Base-by-base conservation (phyloP, 2,888 invertebrate species). In the Noctua pronuba region DNA sequence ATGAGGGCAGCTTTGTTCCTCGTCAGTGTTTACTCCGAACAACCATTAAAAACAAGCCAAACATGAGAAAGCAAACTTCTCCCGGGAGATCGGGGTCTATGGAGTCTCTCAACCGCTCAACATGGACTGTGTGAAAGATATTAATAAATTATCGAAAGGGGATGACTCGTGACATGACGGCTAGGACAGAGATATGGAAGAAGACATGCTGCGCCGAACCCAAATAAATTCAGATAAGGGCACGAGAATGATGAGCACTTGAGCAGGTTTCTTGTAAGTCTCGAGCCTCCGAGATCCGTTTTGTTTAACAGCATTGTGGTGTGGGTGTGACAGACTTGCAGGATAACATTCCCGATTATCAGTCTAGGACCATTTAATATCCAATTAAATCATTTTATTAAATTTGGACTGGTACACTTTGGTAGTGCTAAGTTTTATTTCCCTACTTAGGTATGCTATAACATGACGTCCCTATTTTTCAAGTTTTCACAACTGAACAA, bases 401-500 rank as follows among this genome's bases (percentile, higher is more conserved):
- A 28, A 55, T 49, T 0, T 24, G n/a, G 11, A n/a, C 3, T 10
- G 24, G 4, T 24, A n/a, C 5, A 55, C n/a, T 55, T 55, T 55
- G 41, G 1, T 65, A 41, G 10, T n/a, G 16, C 1, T 28, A 65
- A 41, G 41, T 65, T 41, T 41, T n/a, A n/a, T 41, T n/a, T n/a
- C 7, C n/a, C 8, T 41, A n/a, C 2, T 4, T 21, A n/a, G n/a
- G n/a, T n/a, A 16, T 31, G 28, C 58, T 16, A 0, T 16, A 65
- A 28, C 28, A n/a, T n/a, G 41, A 41, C n/a, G 24, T 2, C 35
- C 6, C 6, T 38, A 24, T 35, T 62, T 24, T 35, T 64, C 4
- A 64, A 38, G 7, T 65, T 65, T 65, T 38, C 24, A 24, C 52
- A 55, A 41, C 28, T 70, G 58, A 28, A 16, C 58, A 70, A 70